Evolutionary conservation across 2,113 vertebrate genomes (phyloP), one percentile per base, ranked within the genome.

Genomic region (Amphilophus citrinellus): DNA sequence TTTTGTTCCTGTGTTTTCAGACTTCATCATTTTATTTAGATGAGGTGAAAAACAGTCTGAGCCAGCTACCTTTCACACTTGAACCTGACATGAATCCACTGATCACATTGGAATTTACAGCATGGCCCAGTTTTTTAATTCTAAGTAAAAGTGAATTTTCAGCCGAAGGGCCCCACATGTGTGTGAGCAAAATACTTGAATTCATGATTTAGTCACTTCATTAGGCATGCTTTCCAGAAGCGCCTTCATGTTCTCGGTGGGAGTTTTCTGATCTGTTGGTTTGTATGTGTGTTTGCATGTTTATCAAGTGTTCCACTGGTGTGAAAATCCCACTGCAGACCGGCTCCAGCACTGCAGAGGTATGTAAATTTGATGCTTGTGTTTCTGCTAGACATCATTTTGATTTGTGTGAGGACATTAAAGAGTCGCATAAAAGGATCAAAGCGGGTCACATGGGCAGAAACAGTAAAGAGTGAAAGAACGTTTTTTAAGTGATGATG

Each of bases 161-260:
- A 61, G 30, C 59, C 42, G 27, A 32, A 8, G 9, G 11, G 57
- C 32, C 32, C 14, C 18, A 8, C 15, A 47, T 61, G 2, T 61
- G 24, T 78, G 13, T 50, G 20, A 32, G 61, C 20, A 30, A 84
- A 61, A 80, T 62, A 35, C 57, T 80, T 20, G 56, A 73, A 68
- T 37, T n/a, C 62, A 44, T 71, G 24, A 84, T 76, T 57, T 61
- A 56, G 76, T 80, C 24, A 65, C 13, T 27, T 44, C 18, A 59
- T 35, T 14, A 15, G 47, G 30, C n/a, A 20, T 76, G 60, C 62
- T 80, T 65, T 85, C 30, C 60, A 79, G 59, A 79, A 58, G 47
- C 27, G 18, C 53, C 58, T 63, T 76, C 47, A 57, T 75, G 65
- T 63, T 62, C 27, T 68, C 59, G 0, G 18, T 3, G 18, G 42